Conservation (phyloP, 1,140 invertebrate species). For the Lepidurus couesii region DNA sequence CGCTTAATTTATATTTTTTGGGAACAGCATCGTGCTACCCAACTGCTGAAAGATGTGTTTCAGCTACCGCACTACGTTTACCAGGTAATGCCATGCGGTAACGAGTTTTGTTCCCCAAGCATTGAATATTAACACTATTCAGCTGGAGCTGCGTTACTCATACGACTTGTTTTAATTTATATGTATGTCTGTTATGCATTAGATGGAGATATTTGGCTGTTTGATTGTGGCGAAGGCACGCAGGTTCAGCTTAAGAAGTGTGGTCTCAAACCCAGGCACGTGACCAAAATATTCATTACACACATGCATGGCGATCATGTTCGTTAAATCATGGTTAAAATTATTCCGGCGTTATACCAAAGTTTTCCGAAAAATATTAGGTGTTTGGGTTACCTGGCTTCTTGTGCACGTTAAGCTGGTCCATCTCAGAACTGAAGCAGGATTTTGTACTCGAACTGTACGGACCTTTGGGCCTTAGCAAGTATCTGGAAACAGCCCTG, state of each 20-base stretch:
- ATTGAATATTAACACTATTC: too few relatives aligned
- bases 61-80: conserved; percentile 43
- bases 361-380: conserved; percentile 37
- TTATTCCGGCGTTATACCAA: too few relatives aligned
- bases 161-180: conserved; percentile 2
- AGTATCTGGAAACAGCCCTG: conserved; percentile 43
- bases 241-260: conserved; percentile 49
- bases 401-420: conserved; percentile 46
- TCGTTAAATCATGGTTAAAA: not conserved
- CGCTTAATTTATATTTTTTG: conserved; percentile 46
- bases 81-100: not conserved
- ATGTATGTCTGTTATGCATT: conserved; percentile 32
- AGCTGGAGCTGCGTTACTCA: too few relatives aligned
- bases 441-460: conserved; percentile 45
- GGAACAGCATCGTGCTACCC: conserved; percentile 48
- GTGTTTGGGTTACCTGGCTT: conserved; percentile 50
- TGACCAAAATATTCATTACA: conserved; percentile 51
- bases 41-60: conserved; percentile 43
- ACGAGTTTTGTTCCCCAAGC: too few relatives aligned
- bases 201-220: conserved; percentile 48
- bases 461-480: conserved; percentile 46
- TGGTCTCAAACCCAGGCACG: conserved; percentile 43
- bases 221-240: conserved; percentile 52
- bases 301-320: conserved; percentile 52
- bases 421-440: conserved; percentile 29